These are phyloP conservation scores for Chlorodrepanis virens DNA, from an alignment of 2,113 vertebrate species.

Conservation along the genomic window DNA sequence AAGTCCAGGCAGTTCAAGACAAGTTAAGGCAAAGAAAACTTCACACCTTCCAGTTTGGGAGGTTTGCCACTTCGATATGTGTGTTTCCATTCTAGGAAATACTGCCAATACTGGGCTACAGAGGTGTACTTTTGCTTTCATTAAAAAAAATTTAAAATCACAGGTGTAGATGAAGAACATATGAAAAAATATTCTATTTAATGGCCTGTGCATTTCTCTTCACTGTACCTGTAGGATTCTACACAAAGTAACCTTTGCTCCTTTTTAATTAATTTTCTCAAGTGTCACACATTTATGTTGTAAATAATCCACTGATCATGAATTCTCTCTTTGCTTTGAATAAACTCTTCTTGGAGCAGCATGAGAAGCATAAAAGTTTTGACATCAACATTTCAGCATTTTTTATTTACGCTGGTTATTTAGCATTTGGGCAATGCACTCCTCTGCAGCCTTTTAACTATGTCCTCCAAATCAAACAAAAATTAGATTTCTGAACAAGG, in stretches of 20 bases:
- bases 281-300: neutral
- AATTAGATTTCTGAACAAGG: neutral
- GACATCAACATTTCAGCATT: neutral
- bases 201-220: neutral
- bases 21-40: neutral
- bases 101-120: neutral
- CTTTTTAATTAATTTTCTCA: neutral
- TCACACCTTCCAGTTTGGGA: neutral
- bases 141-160: neutral
- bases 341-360: neutral
- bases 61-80: neutral
- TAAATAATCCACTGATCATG: neutral
- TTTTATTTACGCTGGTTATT: neutral
- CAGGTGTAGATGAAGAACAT: neutral
- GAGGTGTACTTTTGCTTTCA: neutral
- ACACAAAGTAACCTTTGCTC: neutral
- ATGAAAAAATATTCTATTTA: neutral
- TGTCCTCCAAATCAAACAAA: neutral
- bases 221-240: neutral
- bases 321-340: neutral
- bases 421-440: neutral
- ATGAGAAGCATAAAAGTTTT: neutral
- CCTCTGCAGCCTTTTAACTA: neutral
- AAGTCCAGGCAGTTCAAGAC: neutral
- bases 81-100: neutral